Evolutionary conservation across 2,888 invertebrate genomes (phyloP), one percentile per base, ranked within the genome.

Genomic region (Tetragnatha montana): DNA sequence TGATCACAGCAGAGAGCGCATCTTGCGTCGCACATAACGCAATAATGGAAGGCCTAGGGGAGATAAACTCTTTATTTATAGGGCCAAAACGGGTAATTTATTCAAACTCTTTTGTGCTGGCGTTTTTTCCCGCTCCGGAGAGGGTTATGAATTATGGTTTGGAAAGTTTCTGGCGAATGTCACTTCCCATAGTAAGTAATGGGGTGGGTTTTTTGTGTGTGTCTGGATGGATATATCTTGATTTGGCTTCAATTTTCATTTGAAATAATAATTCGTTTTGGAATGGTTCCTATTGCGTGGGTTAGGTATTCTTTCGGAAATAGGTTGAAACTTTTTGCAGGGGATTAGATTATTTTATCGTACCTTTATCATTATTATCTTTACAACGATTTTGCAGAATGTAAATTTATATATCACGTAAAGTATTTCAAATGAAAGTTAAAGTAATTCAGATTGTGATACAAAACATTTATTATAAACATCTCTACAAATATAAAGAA

Each of bases 11-110:
- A 47, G 21, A 80, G 74, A 73, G 71, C 51, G 70, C 82, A 73
- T 82, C 80, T 69, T 87, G 68, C 51, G 70, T 19, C 73, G 51
- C n/a, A 51, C 86, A 74, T 68, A 80, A 80, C 74, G 78, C 68
- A 68, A 51, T 88, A 88, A 88, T 78, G 74, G 50, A 78, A 88
- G 12, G 60, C 80, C 80, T 35, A 35, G 12, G 47, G 60, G 86
- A 79, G 86, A 80, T 73, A 86, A 80, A 86, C 73, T 73, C 79
- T 79, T 86, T 86, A 86, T 86, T 86, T 86, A 73, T 86, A 71
- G 51, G 50, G 73, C 71, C 22, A 71, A 69, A 21, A 19, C 22
- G 69, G 76, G 60, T 79, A 86, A 86, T 86, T 71, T 86, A 86
- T 86, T 86, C 80, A 86, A 86, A 85, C 21, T 73, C 70, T 79